Percentiles rank a stretch among this genome's conserved stretches.
Conservation (phyloP, 2,888 invertebrate species). For the Caenorhabditis macrosperma region DNA sequence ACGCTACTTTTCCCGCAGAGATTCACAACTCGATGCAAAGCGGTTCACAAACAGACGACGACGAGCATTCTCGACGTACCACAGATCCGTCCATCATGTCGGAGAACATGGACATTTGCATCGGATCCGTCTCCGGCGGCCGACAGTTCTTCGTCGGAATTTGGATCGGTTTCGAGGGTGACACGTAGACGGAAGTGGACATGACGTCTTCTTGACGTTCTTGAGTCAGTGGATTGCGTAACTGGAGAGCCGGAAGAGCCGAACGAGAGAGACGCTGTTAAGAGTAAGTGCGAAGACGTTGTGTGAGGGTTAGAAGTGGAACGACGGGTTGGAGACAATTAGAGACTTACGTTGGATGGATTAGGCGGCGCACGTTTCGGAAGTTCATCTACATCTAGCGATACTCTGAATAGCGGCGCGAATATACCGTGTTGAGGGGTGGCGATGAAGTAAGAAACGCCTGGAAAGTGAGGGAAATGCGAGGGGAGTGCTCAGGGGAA, state of each 20-base stretch:
- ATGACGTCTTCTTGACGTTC: conserved; percentile 43
- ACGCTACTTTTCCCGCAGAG: neutral
- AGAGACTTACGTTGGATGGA: conserved; percentile 28
- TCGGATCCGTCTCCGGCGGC: conserved; percentile 59
- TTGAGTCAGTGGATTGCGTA: conserved; percentile 52
- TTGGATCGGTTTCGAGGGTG: conserved; percentile 34
- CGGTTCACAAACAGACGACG: conserved; percentile 3
- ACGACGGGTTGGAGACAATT: conserved; percentile 24
- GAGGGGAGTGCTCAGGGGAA: too few species aligned
- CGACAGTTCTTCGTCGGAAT: conserved; percentile 32
- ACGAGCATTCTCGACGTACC: conserved; percentile 47
- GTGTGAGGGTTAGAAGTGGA: neutral
- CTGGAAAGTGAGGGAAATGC: conserved; percentile 76
- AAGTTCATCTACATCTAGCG: conserved; percentile 45
- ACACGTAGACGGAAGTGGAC: conserved; percentile 44
- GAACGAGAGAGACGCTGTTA: conserved; percentile 68
- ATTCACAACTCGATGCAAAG: neutral
- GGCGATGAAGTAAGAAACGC: conserved; percentile 85
- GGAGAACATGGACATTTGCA: conserved; percentile 63
- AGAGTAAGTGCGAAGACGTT: neutral
- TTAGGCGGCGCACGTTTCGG: conserved; percentile 17
- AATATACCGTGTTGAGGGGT: conserved; percentile 84
- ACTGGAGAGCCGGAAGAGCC: conserved; percentile 63
- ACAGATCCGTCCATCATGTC: conserved; percentile 67
- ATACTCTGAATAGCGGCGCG: conserved; percentile 82